These are phyloP conservation scores for Acanthosepion esculentum DNA, from an alignment of 2,888 invertebrate species.

Conservation along the genomic window DNA sequence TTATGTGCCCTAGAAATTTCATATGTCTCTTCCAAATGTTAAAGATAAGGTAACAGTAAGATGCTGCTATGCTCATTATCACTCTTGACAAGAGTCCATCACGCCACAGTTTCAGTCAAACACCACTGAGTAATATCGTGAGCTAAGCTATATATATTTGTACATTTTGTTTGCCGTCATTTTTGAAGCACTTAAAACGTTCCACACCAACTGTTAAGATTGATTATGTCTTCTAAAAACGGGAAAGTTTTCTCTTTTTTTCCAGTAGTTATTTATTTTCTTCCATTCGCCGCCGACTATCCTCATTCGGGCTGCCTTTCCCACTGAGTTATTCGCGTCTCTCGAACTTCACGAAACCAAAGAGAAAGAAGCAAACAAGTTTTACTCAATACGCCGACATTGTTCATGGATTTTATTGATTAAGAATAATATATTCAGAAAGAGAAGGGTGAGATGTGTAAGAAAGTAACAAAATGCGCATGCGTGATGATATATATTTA, in stretches of 20 bases:
- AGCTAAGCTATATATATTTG: no score
- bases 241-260: background rate
- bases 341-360: background rate
- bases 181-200: background rate
- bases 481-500: background rate
- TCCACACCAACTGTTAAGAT: background rate
- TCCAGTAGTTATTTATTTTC: background rate
- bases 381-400: background rate
- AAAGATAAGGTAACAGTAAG: no score
- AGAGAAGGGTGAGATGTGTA: no score
- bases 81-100: no score
- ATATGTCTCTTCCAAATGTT: no score
- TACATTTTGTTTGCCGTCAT: no score
- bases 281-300: background rate
- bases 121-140: no score
- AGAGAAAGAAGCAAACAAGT: background rate
- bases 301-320: background rate
- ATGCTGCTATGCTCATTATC: no score
- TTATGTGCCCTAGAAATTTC: no score
- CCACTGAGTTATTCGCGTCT: background rate
- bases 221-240: constrained; percentile 16
- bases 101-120: no score
- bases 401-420: background rate
- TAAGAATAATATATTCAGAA: background rate
- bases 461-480: background rate